These are phyloP conservation scores for Eurystomus glaucurus DNA, from an alignment of 2,797 vertebrate species.

Conservation along the genomic window DNA sequence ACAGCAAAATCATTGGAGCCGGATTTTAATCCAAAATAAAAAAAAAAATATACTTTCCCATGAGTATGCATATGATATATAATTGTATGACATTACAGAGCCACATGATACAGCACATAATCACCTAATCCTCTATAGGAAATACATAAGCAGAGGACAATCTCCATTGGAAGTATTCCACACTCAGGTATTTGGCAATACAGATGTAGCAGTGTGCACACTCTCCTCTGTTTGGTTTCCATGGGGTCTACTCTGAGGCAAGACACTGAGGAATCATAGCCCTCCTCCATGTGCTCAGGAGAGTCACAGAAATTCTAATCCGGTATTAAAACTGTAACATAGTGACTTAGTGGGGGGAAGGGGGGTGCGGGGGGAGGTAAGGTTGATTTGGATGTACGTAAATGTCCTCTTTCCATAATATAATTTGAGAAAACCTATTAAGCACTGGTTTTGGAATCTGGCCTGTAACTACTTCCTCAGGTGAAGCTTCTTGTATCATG, in stretches of 20 bases:
- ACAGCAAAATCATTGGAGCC: not conserved
- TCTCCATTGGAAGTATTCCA: not conserved
- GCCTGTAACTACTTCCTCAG: not conserved
- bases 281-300: not conserved
- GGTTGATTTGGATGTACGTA: not conserved
- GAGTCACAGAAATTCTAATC: not conserved
- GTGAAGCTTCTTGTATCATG: not conserved
- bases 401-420: not conserved
- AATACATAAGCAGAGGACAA: not conserved
- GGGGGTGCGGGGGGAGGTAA: rapidly evolving
- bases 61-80: not conserved
- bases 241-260: not conserved
- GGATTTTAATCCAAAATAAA: not conserved
- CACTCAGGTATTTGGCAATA: not conserved
- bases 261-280: not conserved
- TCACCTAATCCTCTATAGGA: not conserved
- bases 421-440: not conserved
- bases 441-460: not conserved
- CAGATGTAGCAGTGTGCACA: rapidly evolving
- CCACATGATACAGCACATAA: not conserved
- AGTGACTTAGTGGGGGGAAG: not conserved
- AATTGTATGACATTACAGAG: not conserved
- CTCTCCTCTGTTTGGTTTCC: not conserved
- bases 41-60: not conserved
- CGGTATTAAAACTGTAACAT: not conserved